A percentile compares a stretch with the other conserved stretches of the same genome.
These are phyloP conservation scores for Trochalopteron elliotii DNA, from an alignment of 2,113 vertebrate genomes.

Conservation along the genomic window DNA sequence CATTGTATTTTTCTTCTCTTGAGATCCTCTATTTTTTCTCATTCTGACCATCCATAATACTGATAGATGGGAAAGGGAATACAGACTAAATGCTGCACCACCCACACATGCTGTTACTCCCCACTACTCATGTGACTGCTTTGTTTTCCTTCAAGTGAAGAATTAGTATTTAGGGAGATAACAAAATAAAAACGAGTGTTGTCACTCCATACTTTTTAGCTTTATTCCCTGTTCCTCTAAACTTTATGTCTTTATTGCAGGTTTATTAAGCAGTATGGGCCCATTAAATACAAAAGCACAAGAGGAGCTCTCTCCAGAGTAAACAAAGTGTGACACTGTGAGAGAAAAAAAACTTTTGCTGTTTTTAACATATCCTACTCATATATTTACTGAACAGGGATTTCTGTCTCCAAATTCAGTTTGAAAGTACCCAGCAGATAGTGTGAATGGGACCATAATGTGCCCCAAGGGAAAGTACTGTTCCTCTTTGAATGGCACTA, in stretches of 20 bases:
- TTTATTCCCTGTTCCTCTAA: not conserved
- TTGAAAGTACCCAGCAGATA: not conserved
- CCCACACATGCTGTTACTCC: not conserved
- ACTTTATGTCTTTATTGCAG: not conserved
- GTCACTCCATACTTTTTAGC: not conserved
- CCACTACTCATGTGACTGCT: not conserved
- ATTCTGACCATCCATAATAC: not conserved
- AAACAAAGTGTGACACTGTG: not conserved
- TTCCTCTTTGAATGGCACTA: not conserved
- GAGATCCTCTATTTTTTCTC: not conserved
- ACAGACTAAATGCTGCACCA: not conserved
- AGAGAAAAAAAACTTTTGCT: not conserved
- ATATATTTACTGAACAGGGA: not conserved
- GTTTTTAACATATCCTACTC: not conserved
- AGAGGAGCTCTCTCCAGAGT: not conserved
- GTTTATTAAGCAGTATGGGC: not conserved
- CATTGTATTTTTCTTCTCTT: not conserved
- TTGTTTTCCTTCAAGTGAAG: not conserved
- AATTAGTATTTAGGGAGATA: not conserved
- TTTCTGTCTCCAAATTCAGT: not conserved
- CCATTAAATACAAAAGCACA: not conserved
- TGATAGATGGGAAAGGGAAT: not conserved
- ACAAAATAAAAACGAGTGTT: not conserved
- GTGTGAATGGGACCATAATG: not conserved
- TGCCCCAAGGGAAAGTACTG: not conserved